Percentiles rank a stretch among this genome's conserved stretches.
Evolutionary conservation across 2,888 invertebrate genomes (phyloP).

Genomic region (Aleiodes alternator): DNA sequence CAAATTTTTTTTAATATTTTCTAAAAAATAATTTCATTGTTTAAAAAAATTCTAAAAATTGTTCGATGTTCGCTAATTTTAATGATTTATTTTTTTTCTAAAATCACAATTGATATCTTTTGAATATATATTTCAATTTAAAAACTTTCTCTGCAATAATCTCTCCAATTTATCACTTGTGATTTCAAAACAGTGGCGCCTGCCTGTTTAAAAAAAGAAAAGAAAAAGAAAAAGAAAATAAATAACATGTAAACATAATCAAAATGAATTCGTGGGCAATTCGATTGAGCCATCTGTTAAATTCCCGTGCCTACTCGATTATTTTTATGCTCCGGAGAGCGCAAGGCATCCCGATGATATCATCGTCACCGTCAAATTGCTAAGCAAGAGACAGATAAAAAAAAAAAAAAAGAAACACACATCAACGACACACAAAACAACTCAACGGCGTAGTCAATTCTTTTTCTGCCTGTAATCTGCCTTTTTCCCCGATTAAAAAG

Average conservation of each 20-base stretch:
- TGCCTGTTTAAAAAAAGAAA: background rate
- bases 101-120: too few species aligned
- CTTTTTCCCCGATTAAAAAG: too few species aligned
- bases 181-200: background rate
- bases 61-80: too few species aligned
- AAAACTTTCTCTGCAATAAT: background rate
- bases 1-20: too few species aligned
- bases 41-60: too few species aligned
- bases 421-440: conserved; percentile 5
- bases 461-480: too few species aligned
- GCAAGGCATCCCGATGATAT: conserved; percentile 52
- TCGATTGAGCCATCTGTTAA: conserved; percentile 18
- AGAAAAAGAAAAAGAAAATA: background rate
- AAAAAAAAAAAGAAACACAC: background rate
- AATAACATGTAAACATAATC: conserved; percentile 20
- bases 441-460: too few species aligned
- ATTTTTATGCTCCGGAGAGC: conserved; percentile 52
- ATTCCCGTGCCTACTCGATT: conserved; percentile 47
- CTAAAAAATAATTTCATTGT: too few species aligned
- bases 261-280: conserved; percentile 18
- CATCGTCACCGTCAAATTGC: conserved; percentile 41
- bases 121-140: too few species aligned
- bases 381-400: conserved; percentile 37
- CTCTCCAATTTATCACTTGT: conserved; percentile 1
- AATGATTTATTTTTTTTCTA: too few species aligned